These are phyloP conservation scores for Laspeyria flexula DNA, from an alignment of 2,888 invertebrate species.

Conservation along the genomic window DNA sequence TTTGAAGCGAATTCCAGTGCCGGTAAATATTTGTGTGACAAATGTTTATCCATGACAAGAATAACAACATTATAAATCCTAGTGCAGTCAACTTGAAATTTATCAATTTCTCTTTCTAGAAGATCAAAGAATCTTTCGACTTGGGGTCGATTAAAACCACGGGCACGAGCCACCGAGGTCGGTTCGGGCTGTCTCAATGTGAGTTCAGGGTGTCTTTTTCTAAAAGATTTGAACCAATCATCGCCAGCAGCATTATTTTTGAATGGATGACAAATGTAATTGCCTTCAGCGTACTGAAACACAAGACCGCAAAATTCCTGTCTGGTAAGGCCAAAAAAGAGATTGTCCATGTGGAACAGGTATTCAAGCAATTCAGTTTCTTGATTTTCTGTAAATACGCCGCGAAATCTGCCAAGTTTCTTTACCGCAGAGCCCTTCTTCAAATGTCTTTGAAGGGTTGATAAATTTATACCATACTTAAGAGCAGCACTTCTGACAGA, in stretches of 20 bases:
- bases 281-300: neutral
- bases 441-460: conserved; percentile 9
- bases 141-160: neutral
- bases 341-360: neutral
- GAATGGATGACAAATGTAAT: neutral
- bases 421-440: conserved; percentile 6
- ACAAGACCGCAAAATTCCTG: neutral
- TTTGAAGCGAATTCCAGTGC: too few relatives aligned
- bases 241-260: neutral
- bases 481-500: too few relatives aligned
- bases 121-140: neutral
- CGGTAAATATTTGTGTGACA: too few relatives aligned
- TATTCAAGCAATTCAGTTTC: neutral
- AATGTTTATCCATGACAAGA: too few relatives aligned
- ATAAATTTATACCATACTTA: too few relatives aligned
- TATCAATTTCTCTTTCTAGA: neutral
- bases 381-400: neutral
- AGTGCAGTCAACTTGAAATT: neutral
- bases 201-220: neutral
- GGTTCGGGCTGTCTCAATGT: neutral
- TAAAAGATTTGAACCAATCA: neutral
- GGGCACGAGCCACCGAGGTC: neutral
- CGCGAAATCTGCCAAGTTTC: conserved; percentile 11
- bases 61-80: neutral
- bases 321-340: neutral